phyloP scores from a whole-genome alignment of 2,888 invertebrate genomes.

The Resseliella maxima region DNA sequence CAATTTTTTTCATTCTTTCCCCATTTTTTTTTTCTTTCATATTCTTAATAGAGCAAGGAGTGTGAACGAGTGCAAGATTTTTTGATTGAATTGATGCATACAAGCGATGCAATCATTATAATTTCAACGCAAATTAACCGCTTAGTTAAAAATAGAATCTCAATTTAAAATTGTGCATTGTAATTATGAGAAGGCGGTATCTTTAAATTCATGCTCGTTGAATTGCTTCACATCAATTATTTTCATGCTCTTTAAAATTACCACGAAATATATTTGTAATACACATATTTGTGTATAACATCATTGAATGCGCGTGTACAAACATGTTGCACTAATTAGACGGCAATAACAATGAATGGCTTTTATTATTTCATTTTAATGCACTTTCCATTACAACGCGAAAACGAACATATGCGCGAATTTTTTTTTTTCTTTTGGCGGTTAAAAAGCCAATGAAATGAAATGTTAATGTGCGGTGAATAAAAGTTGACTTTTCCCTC shows the following conservation, averaged over 20 bases:
- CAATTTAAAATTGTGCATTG: not conserved
- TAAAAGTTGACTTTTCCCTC: not conserved
- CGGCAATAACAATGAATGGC: conserved; percentile 2
- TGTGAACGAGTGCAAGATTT: too few species aligned
- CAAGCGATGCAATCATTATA: too few species aligned
- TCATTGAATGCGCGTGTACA: not conserved
- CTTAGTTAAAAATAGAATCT: not conserved
- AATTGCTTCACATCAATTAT: conserved; percentile 25
- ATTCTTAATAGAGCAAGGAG: too few species aligned
- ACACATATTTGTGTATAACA: not conserved
- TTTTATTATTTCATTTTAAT: not conserved
- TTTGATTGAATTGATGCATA: too few species aligned
- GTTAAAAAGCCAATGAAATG: not conserved
- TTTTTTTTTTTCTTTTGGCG: too few species aligned
- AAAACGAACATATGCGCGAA: not conserved
- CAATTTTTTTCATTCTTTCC: too few species aligned
- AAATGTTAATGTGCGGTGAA: not conserved
- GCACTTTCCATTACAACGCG: not conserved
- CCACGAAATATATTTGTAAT: not conserved
- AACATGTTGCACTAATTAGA: not conserved
- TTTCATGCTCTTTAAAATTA: not conserved
- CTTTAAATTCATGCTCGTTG: not conserved
- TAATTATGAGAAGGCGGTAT: not conserved
- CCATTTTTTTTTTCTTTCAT: too few species aligned
- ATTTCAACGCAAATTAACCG: not conserved